Base-by-base conservation (phyloP, 2,888 invertebrate species). In the Herminia tarsipennalis region DNA sequence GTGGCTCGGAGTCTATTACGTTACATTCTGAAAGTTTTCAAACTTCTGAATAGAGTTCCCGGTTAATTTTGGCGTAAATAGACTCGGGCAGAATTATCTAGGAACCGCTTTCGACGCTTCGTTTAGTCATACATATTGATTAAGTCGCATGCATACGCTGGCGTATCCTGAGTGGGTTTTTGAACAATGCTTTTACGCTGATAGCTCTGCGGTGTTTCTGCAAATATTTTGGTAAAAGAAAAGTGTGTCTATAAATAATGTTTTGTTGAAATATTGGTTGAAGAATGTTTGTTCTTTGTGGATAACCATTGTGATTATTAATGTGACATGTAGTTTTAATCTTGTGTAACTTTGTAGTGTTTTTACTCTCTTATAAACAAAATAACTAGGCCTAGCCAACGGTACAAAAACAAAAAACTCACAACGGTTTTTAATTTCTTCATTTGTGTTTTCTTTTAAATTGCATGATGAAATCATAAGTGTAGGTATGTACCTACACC, bases 61-160 rank as follows among this genome's bases (percentile, higher is more conserved):
- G 73, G 79, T 80, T 81, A 83, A 86, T 83, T 83, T 80, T 57
- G 66, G 74, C 70, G 73, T 73, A 81, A 83, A 84, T 85, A 78
- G 76, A 80, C 69, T 60, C 51, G 39, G 43, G 16, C 49, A 34
- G 48, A 67, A 62, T 62, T 66, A 70, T 59, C 51, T 63, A 9
- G 14, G 30, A 57, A 57, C 35, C 42, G 49, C 33, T 55, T 57
- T 53, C 44, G 34, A 39, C 33, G 49, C 27, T 38, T 56, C 37
- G 46, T 63, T 60, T 43, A 49, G 35, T 42, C 21, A 16, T 47
- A 47, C 34, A 37, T 53, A 59, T 51, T 48, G 52, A 52, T 52
- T 29, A 44, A 29, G 21, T 34, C 39, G 12, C 8, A 13, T 34
- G 21, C 33, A 27, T 20, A 12, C 25, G 9, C 8, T 6, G 4